Evolutionary conservation across 2,113 vertebrate genomes (phyloP), one percentile per base, ranked within the genome.

Genomic region (Percopsis transmontana): DNA sequence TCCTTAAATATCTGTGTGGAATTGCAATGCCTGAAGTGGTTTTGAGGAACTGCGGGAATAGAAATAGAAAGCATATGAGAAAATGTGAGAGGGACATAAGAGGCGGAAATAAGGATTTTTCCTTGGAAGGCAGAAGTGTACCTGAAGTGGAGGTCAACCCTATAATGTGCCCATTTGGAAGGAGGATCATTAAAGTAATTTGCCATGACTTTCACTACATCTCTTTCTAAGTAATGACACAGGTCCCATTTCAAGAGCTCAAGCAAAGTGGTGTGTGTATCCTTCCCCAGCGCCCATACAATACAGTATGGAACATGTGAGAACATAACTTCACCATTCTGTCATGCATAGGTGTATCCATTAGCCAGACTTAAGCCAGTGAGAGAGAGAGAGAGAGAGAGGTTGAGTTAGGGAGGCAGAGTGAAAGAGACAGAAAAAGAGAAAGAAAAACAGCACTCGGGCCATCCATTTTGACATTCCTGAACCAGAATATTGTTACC

Each of bases 171-270:
- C 78, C 72, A 80, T 86, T 87, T 79, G 60, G 61, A 83, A 44
- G 72, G 42, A 81, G 69, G 47, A 73, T 85, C 82, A 86, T 88
- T 88, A 80, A 65, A 88, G 67, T 68, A 77, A 79, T 86, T 88
- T 84, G 77, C 80, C 62, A 55, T 61, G 79, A 80, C 76, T 86
- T 75, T 81, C 58, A 60, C 66, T 64, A 69, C 70, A 58, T 51
- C 61, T 33, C 68, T 79, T 74, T 70, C 74, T 80, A 76, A 72
- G 70, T 71, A 82, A 82, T 84, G 74, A 77, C 70, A 74, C 68
- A 71, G 33, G 77, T 70, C 74, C 55, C 70, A 51, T 65, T 56
- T 62, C 13, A 66, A 84, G 72, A 60, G 66, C 27, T 27, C 53
- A 56, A 62, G 63, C 63, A 27, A 70, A 71, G 72, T 40, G 57